A percentile compares a stretch with the other conserved stretches of the same genome.
phyloP scores from a whole-genome alignment of 2,113 vertebrate species.

The Spermophilus dauricus region DNA sequence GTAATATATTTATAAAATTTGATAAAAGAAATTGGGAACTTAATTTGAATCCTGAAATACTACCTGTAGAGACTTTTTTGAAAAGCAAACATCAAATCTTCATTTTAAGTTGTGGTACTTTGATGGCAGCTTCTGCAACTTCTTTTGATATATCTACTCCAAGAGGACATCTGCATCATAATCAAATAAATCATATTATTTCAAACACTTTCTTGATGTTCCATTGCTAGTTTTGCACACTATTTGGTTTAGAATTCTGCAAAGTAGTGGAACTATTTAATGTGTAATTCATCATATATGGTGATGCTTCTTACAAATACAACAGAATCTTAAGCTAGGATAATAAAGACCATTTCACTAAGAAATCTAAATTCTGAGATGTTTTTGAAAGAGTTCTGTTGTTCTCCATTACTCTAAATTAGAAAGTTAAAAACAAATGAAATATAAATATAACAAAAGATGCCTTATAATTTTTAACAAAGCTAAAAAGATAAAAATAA shows the following conservation, averaged over 20 bases:
- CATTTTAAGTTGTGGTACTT: constrained; percentile 89
- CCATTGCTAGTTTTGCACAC: not conserved
- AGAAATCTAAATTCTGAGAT: constrained; percentile 45
- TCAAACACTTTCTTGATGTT: constrained; percentile 47
- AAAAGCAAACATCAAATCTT: constrained; percentile 84
- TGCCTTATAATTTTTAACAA: not conserved
- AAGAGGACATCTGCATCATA: constrained; percentile 84
- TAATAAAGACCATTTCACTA: not conserved
- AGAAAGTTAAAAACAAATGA: not conserved
- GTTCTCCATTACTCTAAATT: constrained; percentile 34
- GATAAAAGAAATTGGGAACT: constrained; percentile 54
- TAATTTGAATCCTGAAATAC: constrained; percentile 47
- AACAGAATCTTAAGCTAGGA: not conserved
- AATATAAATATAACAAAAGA: constrained; percentile 24
- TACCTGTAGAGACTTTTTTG: constrained; percentile 51
- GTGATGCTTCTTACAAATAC: not conserved
- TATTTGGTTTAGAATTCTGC: constrained; percentile 28
- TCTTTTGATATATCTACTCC: constrained; percentile 94
- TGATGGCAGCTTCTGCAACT: constrained; percentile 93
- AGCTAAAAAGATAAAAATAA: not conserved
- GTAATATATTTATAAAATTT: constrained; percentile 11
- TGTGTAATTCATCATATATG: not conserved
- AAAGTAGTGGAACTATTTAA: not conserved
- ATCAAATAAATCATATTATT: constrained; percentile 18
- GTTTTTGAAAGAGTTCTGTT: constrained; percentile 38